Evolutionary conservation across 2,888 invertebrate genomes (phyloP), one percentile per base, ranked within the genome.

Genomic region (Melolontha melolontha): DNA sequence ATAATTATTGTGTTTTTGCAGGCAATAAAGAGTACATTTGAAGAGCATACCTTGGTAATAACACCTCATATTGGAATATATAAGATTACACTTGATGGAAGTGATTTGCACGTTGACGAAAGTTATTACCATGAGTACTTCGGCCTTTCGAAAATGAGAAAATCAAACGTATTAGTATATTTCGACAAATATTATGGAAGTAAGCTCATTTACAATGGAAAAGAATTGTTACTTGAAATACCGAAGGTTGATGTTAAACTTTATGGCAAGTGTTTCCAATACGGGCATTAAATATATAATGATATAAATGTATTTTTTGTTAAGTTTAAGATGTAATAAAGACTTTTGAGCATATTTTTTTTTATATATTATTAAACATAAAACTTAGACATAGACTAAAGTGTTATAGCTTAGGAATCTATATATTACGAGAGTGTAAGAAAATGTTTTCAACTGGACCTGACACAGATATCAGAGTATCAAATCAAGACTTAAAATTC

Each of bases 11-110:
- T 8, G n/a, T 69, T 55, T 68, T 75, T 72, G 62, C 65, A 79
- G 80, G 78, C 76, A 27, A 41, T 80, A 2, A 77, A 76, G 70
- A 51, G 78, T 14, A 67, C 74, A 14, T 71, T 74, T 42, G 69
- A 71, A 39, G 62, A 69, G 4, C 74, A 79, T 63, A 67, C 52
- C 6, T n/a, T 80, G 1, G 75, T 79, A 71, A 74, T 80, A 11
- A 59, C 75, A 2, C 77, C 78, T 5, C 70, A 70, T 52, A 71
- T 72, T 39, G 69, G 70, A 22, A 70, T 69, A 42, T 74, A 73
- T 67, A 74, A 76, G 8, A 67, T 75, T 17, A 69, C 70, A 14
- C 69, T 78, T 10, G 77, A 76, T 59, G 77, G 76, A 39, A 40
- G 75, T 40, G 54, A 65, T 4, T 68, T 71, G 10, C 40, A 69